Evolutionary conservation across 2,888 invertebrate species (phyloP).

Genomic region (Hyposoter dolosus): DNA sequence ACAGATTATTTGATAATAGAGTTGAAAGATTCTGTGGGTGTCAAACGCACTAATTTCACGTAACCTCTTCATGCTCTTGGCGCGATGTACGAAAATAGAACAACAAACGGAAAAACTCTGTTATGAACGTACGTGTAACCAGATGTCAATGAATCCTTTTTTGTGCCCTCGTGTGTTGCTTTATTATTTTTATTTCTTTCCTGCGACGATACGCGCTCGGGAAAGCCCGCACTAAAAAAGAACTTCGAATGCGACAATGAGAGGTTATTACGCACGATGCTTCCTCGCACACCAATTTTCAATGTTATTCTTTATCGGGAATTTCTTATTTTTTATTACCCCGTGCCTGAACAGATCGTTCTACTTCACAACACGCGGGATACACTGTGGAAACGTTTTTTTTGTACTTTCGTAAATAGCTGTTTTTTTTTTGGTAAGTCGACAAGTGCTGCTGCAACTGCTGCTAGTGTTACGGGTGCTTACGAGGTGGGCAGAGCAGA

Average conservation of each 20-base stretch:
- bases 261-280: conserved; percentile 33
- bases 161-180: conserved; percentile 5
- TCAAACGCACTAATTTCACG: neutral
- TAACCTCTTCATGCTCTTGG: conserved; percentile 14
- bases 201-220: neutral
- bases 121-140: conserved; percentile 41
- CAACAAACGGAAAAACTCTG: conserved; percentile 36
- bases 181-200: neutral
- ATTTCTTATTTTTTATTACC: neutral
- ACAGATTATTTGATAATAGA: neutral
- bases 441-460: neutral
- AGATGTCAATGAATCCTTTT: conserved; percentile 37
- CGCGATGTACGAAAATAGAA: conserved; percentile 59
- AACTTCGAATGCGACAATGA: neutral
- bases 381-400: neutral
- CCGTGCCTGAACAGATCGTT: neutral
- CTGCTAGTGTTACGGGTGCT: neutral
- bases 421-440: conserved; percentile 3
- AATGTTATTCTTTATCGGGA: neutral
- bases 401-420: neutral
- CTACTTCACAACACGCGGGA: conserved; percentile 1
- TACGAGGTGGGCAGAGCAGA: no score
- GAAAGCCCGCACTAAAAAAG: neutral
- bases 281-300: neutral
- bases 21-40: neutral